Base-by-base conservation (phyloP, 2,888 invertebrate species). In the Cistogaster globosa region DNA sequence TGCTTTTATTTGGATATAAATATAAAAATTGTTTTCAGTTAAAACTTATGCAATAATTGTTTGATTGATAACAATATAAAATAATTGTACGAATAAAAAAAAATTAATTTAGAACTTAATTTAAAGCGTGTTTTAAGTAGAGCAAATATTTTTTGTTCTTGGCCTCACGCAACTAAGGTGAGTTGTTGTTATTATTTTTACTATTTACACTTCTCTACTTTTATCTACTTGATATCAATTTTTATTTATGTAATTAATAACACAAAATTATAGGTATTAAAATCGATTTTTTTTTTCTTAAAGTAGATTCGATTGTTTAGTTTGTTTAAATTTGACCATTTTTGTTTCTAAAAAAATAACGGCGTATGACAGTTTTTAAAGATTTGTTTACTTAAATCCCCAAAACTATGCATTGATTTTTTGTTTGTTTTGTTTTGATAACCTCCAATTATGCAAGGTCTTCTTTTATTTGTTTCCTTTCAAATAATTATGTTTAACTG, bases 31-130 rank as follows among this genome's bases (percentile, higher is more conserved):
- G n/a, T 53, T 53, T 63, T 38, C 60, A 71, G 48, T 63, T 67
- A 74, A 58, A 74, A 68, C 81, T 84, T 84, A 84, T 81, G 80
- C 81, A 84, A 84, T 55, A 77, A 77, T 77, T 84, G 76, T 84
- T 72, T 84, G 76, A 75, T 80, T 69, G 16, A 12, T 60, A 62
- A 68, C 58, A 67, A 67, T 22, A 38, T 26, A 12, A 32, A n/a
- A 53, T 36, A 26, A 42, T 38, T 53, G 22, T 18, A 38, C 38
- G 22, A 67, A 67, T 12, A 48, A 60, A 68, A 69, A 5, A 16
- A 18, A 71, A 45, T 26, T 26, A 58, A 48, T 16, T 14, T 22
- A 20, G 11, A 32, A 58, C 63, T 72, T 58, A 62, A 67, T 71
- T 80, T 76, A 80, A 12, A 42, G 42, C 76, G 38, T 38, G 7